phyloP scores from a whole-genome alignment of 2,113 vertebrate species.

The Eublepharis macularius region DNA sequence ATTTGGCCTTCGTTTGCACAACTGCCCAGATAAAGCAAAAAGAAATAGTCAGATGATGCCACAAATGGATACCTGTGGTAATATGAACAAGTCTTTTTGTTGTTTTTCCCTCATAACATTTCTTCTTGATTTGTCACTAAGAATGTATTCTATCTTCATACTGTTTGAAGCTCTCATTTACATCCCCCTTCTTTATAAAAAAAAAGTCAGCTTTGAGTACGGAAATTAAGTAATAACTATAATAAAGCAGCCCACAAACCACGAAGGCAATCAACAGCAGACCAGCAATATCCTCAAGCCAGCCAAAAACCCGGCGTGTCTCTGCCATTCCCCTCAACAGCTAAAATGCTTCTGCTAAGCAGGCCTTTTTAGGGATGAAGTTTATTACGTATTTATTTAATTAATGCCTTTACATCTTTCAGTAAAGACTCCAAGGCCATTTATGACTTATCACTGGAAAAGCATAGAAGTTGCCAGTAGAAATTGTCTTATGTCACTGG shows the following conservation, averaged over 20 bases:
- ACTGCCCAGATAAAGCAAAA: neutral
- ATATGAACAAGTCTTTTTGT: neutral
- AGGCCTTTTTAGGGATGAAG: neutral
- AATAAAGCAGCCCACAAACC: neutral
- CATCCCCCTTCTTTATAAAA: no score
- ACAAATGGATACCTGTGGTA: neutral
- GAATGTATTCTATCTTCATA: neutral
- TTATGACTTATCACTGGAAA: no score
- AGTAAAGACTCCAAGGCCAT: no score
- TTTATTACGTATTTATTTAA: neutral
- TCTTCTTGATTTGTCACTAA: neutral
- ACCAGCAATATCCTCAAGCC: neutral
- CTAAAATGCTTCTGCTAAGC: neutral
- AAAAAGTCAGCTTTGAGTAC: no score
- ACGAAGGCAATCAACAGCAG: neutral
- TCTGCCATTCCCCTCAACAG: neutral
- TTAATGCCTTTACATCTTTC: no score
- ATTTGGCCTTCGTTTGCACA: neutral
- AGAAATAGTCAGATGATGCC: neutral
- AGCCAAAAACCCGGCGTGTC: neutral
- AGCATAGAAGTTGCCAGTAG: no score
- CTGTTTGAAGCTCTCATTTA: neutral
- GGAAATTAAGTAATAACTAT: no score
- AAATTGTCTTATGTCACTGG: no score
- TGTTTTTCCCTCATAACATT: neutral